phyloP scores from a whole-genome alignment of 2,113 vertebrate genomes.

The Podiceps cristatus region DNA sequence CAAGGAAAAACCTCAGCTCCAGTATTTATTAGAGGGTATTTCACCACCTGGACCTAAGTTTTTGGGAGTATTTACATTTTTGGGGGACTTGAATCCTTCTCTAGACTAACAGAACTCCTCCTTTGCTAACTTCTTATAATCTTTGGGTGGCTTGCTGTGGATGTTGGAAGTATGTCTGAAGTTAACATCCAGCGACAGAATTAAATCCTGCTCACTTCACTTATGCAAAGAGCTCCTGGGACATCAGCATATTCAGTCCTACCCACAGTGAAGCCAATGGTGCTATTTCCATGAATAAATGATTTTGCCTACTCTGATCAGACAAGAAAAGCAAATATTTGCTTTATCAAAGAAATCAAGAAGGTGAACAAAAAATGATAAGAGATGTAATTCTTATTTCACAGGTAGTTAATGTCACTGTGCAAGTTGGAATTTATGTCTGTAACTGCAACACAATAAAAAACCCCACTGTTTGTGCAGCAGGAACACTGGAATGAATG shows the following conservation, averaged over 20 bases:
- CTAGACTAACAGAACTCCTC: neutral
- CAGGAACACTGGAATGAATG: neutral
- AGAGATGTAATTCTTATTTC: constrained; percentile 52
- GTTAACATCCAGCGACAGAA: constrained; percentile 13
- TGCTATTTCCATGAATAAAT: constrained; percentile 20
- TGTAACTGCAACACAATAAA: constrained; percentile 19
- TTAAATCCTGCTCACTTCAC: constrained; percentile 22
- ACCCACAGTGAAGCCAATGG: constrained; percentile 1
- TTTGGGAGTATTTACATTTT: constrained; percentile 8
- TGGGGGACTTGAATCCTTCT: neutral
- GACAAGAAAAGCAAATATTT: constrained; percentile 34
- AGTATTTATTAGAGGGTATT: neutral
- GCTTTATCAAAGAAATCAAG: constrained; percentile 40
- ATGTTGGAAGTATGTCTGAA: constrained; percentile 11
- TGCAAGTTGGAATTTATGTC: constrained; percentile 23
- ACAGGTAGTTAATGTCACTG: constrained; percentile 28
- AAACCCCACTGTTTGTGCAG: neutral
- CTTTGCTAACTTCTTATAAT: constrained; percentile 16
- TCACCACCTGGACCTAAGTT: neutral
- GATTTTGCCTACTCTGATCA: constrained; percentile 20
- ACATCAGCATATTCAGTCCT: neutral
- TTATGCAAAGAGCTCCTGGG: constrained; percentile 5
- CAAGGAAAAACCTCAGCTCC: neutral
- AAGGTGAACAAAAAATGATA: constrained; percentile 14
- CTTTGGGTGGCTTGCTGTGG: neutral